These are phyloP conservation scores for Epirrhoe alternata DNA, from an alignment of 2,888 invertebrate genomes.

Conservation along the genomic window DNA sequence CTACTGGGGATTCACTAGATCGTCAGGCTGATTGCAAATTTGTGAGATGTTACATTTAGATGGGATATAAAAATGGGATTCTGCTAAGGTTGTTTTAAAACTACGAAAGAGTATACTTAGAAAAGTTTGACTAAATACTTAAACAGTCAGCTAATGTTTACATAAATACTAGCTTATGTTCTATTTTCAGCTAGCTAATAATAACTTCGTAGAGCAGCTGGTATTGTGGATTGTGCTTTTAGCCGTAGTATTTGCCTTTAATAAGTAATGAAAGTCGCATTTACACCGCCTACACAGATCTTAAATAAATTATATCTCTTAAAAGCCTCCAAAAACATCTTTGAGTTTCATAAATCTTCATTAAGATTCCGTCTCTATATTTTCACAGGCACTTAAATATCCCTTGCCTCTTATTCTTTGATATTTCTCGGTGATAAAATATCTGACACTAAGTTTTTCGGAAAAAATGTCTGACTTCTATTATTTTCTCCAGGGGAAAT, in stretches of 20 bases:
- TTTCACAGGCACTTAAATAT: background rate
- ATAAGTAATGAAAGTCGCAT: slow-evolving; percentile 28
- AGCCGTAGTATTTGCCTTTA: slow-evolving; percentile 13
- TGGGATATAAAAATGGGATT: background rate
- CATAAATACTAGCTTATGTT: background rate
- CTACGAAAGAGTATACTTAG: background rate
- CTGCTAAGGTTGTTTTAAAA: background rate
- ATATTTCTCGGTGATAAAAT: background rate
- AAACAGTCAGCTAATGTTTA: background rate
- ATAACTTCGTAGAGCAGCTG: slow-evolving; percentile 9
- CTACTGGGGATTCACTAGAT: too few relatives aligned
- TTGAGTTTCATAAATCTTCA: background rate
- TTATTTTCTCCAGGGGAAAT: slow-evolving; percentile 74
- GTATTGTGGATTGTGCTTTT: slow-evolving; percentile 11
- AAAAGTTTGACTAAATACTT: background rate
- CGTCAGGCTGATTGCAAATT: background rate
- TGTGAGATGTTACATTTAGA: background rate
- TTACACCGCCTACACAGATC: slow-evolving; percentile 29
- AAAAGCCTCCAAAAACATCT: slow-evolving; percentile 11
- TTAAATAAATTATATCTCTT: slow-evolving; percentile 22
- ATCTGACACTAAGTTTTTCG: background rate
- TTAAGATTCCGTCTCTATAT: background rate
- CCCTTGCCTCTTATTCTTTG: background rate
- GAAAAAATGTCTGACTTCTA: slow-evolving; percentile 26
- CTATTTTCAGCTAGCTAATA: slow-evolving; percentile 12